Conservation (phyloP, 2,113 vertebrate species). For the Nannospalax galili region DNA sequence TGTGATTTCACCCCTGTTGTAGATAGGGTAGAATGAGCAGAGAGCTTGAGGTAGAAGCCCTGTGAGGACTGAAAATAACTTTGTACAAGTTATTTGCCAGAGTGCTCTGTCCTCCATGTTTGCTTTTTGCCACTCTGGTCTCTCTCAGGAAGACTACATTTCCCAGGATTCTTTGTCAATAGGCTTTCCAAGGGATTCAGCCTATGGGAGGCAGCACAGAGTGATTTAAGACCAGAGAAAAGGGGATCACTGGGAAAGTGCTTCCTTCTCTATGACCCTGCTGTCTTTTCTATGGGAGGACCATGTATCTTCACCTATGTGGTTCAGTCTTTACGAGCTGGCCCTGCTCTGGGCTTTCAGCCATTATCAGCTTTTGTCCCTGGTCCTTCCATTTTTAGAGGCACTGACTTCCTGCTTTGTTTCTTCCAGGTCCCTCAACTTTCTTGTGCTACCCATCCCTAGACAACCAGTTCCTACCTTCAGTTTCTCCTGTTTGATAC, state of each 20-base stretch:
- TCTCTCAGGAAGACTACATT: background rate
- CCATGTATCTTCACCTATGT: accelerated
- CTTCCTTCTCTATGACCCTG: background rate
- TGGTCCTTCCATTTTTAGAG: background rate
- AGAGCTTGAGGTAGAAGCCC: background rate
- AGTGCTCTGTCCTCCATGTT: background rate
- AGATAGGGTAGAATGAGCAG: background rate
- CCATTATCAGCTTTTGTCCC: background rate
- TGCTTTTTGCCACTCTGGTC: background rate
- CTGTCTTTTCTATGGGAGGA: background rate
- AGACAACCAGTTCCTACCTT: background rate
- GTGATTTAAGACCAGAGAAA: background rate
- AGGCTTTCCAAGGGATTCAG: background rate
- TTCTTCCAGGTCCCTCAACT: background rate
- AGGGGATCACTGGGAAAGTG: accelerated
- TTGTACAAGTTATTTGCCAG: background rate
- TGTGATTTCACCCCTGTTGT: background rate
- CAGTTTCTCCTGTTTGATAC: background rate
- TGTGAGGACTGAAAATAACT: background rate
- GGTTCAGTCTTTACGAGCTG: no score
- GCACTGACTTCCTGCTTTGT: background rate
- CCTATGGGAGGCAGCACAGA: accelerated
- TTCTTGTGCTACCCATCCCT: background rate
- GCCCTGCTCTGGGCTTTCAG: background rate
- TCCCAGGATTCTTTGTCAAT: background rate